Conservation (phyloP, 2,888 invertebrate genomes). For the Megalurothrips usitatus region DNA sequence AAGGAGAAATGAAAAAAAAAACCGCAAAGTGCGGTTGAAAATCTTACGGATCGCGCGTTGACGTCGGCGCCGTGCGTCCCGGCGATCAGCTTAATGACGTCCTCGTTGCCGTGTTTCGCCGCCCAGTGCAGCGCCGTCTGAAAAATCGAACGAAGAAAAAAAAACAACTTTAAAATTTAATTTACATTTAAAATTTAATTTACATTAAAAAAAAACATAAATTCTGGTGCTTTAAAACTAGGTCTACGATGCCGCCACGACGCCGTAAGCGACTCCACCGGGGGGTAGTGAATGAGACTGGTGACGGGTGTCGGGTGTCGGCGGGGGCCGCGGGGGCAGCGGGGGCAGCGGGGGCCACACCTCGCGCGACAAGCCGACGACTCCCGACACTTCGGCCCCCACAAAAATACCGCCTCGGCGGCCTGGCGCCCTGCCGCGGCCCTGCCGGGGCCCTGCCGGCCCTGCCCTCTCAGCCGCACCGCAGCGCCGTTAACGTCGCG, state of each 20-base stretch:
- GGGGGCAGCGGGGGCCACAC: too few species aligned
- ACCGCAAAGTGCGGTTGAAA: background rate
- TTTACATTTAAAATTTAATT: slow-evolving; percentile 18
- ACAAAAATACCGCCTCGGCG: background rate
- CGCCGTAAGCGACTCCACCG: background rate
- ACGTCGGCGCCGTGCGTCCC: slow-evolving; percentile 80
- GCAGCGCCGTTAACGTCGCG: slow-evolving; percentile 3
- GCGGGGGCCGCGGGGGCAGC: too few species aligned
- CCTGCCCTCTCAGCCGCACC: background rate
- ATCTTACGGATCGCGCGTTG: slow-evolving; percentile 78
- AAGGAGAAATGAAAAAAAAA: slow-evolving; percentile 11
- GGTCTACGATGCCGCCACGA: background rate
- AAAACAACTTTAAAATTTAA: slow-evolving; percentile 9
- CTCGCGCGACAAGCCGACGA: background rate
- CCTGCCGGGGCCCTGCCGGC: background rate
- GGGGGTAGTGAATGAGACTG: background rate
- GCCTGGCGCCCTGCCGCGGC: background rate
- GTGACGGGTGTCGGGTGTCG: background rate
- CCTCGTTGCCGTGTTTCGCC: slow-evolving; percentile 87
- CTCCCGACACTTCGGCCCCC: background rate
- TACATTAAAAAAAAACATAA: background rate
- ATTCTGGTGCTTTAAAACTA: background rate
- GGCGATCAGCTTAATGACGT: slow-evolving; percentile 86
- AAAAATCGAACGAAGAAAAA: slow-evolving; percentile 44
- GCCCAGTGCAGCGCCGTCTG: slow-evolving; percentile 97